Conservation (phyloP, 1,140 invertebrate species). For the Papilio dardanus region DNA sequence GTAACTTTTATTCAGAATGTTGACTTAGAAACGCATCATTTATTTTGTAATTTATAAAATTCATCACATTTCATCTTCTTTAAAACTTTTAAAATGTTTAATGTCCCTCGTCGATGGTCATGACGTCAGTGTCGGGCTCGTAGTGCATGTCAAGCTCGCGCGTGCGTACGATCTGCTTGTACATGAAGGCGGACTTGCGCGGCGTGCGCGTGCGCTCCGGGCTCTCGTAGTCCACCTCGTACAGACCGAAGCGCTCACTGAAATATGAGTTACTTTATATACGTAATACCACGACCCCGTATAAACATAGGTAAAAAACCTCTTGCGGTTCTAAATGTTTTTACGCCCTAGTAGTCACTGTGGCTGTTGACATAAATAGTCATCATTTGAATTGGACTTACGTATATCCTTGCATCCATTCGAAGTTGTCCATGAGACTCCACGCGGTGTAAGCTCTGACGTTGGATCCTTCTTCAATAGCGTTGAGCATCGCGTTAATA, state of each 20-base stretch:
- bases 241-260: conserved; percentile 87
- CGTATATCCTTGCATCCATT: conserved; percentile 81
- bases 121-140: conserved; percentile 30
- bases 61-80: too few species aligned
- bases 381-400: too few species aligned
- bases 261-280: conserved; percentile 37
- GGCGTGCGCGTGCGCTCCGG: conserved; percentile 83
- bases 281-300: too few species aligned
- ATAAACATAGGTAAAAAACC: too few species aligned
- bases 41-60: too few species aligned
- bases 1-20: too few species aligned
- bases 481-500: conserved; percentile 50
- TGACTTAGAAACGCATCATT: too few species aligned
- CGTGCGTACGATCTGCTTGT: conserved; percentile 76
- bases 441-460: conserved; percentile 71
- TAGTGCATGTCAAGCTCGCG: conserved; percentile 14
- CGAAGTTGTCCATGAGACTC: conserved; percentile 87
- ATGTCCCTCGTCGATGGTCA: conserved; percentile 54
- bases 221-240: conserved; percentile 86
- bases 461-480: conserved; percentile 58
- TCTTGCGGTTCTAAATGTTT: too few species aligned
- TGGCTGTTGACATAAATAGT: too few species aligned
- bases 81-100: conserved; percentile 27
- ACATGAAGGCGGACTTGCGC: conserved; percentile 85
- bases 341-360: not conserved